Conservation (phyloP, 2,113 vertebrate species). For the Hiodon alosoides region DNA sequence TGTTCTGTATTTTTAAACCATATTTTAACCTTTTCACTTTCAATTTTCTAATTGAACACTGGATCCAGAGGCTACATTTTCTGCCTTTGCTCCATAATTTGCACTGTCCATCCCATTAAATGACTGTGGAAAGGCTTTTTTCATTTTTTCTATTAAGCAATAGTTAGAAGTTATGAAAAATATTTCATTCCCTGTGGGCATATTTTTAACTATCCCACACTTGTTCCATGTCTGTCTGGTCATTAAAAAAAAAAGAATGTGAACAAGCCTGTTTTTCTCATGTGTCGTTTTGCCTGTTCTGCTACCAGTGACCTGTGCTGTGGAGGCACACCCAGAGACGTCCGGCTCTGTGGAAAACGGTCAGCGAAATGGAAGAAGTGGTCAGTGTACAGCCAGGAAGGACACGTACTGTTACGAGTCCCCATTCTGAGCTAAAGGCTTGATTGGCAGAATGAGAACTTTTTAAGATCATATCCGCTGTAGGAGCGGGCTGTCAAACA, state of each 20-base stretch:
- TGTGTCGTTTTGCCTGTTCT: neutral
- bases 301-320: neutral
- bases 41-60: too few species aligned
- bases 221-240: neutral
- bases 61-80: too few species aligned
- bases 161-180: too few species aligned
- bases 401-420: slow-evolving; percentile 1
- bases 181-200: neutral
- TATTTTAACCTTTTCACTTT: too few species aligned
- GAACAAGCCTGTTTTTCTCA: slow-evolving; percentile 2
- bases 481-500: neutral
- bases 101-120: too few species aligned
- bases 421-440: neutral
- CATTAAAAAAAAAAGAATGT: neutral
- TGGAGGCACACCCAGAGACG: neutral
- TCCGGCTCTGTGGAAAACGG: neutral
- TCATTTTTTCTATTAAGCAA: too few species aligned
- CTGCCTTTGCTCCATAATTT: too few species aligned
- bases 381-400: neutral
- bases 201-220: neutral
- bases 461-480: neutral
- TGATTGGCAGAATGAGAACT: slow-evolving; percentile 6
- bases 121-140: too few species aligned
- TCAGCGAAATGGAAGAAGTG: neutral
- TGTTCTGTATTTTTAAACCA: too few species aligned